Percentiles rank a stretch among this genome's conserved stretches.
phyloP scores from a whole-genome alignment of 2,888 invertebrate species.

The Diadegma fenestrale region DNA sequence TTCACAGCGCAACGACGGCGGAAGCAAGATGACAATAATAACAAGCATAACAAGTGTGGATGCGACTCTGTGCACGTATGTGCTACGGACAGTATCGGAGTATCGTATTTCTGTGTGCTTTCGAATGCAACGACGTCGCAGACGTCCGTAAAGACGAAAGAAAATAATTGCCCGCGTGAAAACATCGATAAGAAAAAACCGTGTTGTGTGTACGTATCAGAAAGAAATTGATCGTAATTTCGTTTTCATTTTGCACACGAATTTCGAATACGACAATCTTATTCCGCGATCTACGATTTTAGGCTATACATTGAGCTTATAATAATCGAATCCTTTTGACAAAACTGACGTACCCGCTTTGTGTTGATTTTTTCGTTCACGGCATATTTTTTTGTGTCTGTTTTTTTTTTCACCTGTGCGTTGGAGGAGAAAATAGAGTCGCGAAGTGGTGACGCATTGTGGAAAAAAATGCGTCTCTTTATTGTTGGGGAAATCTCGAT shows the following conservation, averaged over 20 bases:
- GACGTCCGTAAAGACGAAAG: background rate
- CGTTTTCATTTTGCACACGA: background rate
- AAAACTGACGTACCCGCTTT: background rate
- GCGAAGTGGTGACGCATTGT: background rate
- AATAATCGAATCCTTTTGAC: background rate
- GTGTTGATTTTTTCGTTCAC: background rate
- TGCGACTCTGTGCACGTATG: background rate
- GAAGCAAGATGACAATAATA: background rate
- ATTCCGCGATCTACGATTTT: background rate
- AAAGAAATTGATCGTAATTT: background rate
- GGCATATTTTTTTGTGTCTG: background rate
- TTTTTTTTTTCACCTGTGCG: background rate
- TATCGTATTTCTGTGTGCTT: background rate
- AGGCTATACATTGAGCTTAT: background rate
- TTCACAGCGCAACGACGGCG: background rate
- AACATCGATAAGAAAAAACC: background rate
- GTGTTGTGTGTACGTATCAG: background rate
- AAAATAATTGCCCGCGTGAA: background rate
- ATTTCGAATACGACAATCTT: background rate
- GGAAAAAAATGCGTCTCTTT: background rate
- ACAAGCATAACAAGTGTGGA: background rate
- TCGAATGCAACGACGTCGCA: background rate
- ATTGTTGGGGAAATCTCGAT: background rate
- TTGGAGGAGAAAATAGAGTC: background rate
- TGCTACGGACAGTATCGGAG: background rate